These are phyloP conservation scores for Ephialtes manifestator DNA, from an alignment of 2,888 invertebrate species.

Conservation along the genomic window DNA sequence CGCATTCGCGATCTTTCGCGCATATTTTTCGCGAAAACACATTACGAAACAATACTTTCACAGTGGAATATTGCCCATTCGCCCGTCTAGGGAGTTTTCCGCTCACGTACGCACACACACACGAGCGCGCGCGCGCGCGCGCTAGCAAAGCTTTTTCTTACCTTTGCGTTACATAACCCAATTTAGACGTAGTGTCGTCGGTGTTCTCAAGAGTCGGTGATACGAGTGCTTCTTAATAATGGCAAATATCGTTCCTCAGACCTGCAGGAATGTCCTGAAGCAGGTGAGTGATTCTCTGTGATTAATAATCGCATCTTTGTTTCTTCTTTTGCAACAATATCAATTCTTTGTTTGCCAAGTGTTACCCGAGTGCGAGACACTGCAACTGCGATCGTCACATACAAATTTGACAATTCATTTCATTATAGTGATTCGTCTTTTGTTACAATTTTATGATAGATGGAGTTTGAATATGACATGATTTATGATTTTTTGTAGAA, in stretches of 20 bases:
- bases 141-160: neutral
- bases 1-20: neutral
- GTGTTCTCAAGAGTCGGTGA: slow-evolving; percentile 30
- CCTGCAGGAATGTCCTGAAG: slow-evolving; percentile 80
- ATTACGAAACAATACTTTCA: slow-evolving; percentile 43
- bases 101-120: neutral
- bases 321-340: neutral
- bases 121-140: neutral
- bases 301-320: neutral
- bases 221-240: slow-evolving; percentile 73
- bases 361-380: neutral
- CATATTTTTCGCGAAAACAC: slow-evolving; percentile 37
- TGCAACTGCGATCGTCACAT: neutral
- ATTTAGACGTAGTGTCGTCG: slow-evolving; percentile 53
- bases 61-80: neutral
- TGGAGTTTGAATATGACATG: neutral
- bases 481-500: neutral
- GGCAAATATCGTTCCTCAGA: slow-evolving; percentile 81
- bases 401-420: neutral
- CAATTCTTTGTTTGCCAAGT: neutral
- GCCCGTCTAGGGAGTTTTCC: neutral
- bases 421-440: neutral
- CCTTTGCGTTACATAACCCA: slow-evolving; percentile 59
- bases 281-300: slow-evolving; percentile 76
- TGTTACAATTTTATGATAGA: neutral